Conservation (phyloP, 2,113 vertebrate genomes). For the Labeo rohita region DNA sequence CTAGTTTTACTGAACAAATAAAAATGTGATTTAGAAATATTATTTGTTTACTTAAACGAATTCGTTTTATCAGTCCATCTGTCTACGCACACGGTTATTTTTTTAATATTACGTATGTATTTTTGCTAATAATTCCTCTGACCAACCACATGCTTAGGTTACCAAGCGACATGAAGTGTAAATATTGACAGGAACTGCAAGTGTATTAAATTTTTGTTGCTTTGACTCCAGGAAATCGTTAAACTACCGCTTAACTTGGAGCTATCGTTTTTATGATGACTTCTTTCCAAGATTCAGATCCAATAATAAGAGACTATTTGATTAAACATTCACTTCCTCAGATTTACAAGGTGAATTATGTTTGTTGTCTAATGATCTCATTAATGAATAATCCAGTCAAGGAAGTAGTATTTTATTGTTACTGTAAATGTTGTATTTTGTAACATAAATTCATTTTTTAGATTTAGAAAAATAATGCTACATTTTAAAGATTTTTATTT, state of each 20-base stretch:
- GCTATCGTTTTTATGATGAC: conserved; percentile 43
- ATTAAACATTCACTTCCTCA: conserved; percentile 59
- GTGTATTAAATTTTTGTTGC: neutral
- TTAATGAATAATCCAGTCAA: neutral
- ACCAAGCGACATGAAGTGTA: conserved; percentile 35
- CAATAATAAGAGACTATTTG: conserved; percentile 51
- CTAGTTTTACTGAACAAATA: neutral
- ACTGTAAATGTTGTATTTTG: neutral
- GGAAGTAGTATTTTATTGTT: neutral
- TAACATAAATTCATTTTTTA: neutral
- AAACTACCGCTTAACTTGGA: neutral
- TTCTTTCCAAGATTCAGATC: conserved; percentile 39
- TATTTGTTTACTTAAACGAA: neutral
- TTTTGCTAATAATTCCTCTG: neutral
- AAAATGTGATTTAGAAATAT: neutral
- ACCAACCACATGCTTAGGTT: conserved; percentile 3
- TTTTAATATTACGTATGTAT: neutral
- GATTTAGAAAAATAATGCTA: neutral
- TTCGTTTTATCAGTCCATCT: neutral
- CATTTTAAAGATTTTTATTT: neutral
- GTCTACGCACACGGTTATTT: neutral
- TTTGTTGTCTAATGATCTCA: neutral
- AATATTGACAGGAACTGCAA: neutral
- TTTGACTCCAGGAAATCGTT: neutral
- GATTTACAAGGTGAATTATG: conserved; percentile 58